Percentiles rank a stretch among this genome's conserved stretches.
Evolutionary conservation across 2,113 vertebrate species (phyloP).

Genomic region (Bungarus multicinctus): DNA sequence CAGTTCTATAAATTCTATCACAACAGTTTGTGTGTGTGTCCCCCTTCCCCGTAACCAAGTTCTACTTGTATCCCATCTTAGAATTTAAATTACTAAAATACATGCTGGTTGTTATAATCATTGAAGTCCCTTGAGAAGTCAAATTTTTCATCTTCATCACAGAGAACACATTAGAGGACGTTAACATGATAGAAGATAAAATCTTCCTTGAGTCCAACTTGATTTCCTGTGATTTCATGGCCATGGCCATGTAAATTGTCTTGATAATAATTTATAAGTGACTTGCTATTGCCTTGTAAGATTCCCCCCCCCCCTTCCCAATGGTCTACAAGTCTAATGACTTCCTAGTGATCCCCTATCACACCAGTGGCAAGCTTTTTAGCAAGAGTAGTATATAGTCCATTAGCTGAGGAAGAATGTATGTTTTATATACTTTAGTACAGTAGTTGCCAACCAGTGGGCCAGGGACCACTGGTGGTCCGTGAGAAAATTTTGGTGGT

Average conservation of each 20-base stretch:
- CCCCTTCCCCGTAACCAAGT: background rate
- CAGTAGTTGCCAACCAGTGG: too few relatives aligned
- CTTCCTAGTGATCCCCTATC: background rate
- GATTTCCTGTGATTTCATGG: background rate
- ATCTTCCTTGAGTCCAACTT: background rate
- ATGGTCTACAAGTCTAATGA: background rate
- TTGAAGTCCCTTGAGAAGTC: background rate
- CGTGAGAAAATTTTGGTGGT: too few relatives aligned
- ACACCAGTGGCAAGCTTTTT: background rate
- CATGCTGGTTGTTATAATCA: background rate
- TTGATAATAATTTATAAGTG: background rate
- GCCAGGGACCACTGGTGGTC: too few relatives aligned
- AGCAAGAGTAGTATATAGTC: background rate
- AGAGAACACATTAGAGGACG: background rate
- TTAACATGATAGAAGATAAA: background rate
- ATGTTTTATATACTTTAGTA: background rate
- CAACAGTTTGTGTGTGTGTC: background rate
- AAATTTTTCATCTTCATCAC: background rate
- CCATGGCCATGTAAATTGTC: background rate
- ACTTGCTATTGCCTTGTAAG: background rate
- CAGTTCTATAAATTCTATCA: background rate
- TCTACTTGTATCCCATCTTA: background rate
- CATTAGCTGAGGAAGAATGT: background rate
- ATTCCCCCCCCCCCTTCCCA: fast-evolving
- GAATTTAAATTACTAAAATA: background rate